These are phyloP conservation scores for Rhabdornis inornatus DNA, from an alignment of 2,113 vertebrate species.

Conservation along the genomic window DNA sequence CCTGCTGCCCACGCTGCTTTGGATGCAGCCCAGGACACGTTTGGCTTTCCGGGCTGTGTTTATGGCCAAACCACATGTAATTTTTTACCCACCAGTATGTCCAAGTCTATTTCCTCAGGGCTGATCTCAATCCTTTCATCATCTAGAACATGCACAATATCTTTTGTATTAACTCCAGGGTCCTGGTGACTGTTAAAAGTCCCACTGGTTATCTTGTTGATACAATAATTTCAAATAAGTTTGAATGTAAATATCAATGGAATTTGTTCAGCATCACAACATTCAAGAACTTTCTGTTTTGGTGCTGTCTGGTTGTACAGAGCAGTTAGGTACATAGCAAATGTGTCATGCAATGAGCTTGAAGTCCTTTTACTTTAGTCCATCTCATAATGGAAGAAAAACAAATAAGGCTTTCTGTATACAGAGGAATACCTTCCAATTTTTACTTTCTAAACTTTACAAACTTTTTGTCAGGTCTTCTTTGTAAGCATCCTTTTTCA, in stretches of 20 bases:
- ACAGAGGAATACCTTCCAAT: not conserved
- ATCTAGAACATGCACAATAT: not conserved
- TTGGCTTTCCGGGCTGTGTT: not conserved
- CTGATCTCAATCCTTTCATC: not conserved
- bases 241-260: not conserved
- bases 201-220: fast-evolving
- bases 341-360: not conserved
- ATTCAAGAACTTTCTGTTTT: not conserved
- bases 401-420: fast-evolving
- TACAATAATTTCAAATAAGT: not conserved
- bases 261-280: not conserved
- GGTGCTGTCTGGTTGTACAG: not conserved
- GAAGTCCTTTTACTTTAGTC: not conserved
- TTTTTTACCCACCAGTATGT: not conserved
- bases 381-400: not conserved
- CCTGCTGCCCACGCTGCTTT: fast-evolving
- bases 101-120: not conserved
- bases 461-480: not conserved
- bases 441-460: not conserved
- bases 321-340: not conserved
- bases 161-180: not conserved
- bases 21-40: fast-evolving
- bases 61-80: fast-evolving
- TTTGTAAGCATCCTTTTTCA: not conserved
- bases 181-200: not conserved